Evolutionary conservation across 2,888 invertebrate genomes (phyloP), one percentile per base, ranked within the genome.

Genomic region (Tetramorium bicarinatum): DNA sequence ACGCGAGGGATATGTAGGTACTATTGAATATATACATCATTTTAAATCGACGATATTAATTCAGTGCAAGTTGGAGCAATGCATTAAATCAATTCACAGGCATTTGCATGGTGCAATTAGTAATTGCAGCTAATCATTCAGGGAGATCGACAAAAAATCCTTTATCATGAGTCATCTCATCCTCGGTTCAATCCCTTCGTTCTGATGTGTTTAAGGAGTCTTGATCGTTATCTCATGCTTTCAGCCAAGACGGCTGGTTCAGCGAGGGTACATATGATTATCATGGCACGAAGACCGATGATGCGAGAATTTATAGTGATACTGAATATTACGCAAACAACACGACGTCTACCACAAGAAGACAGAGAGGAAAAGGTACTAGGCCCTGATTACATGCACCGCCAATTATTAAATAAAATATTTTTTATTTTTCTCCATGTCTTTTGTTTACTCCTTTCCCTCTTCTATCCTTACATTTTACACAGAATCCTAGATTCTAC

Each of bases 241-340:
- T 89, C 94, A 96, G 96, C 91, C 96, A 96, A 94, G 96, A 96
- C 84, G 95, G 95, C 79, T 96, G 96, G 96, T 95, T 95, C 92
- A 96, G 95, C 91, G 96, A 96, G 91, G 95, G 95, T 81, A 67
- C 66, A 47, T 95, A 95, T 87, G 95, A 95, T 86, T 95, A 95
- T 91, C 95, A 95, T 81, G 90, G 91, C 80, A 92, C 93, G 75
- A 92, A 95, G 94, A 95, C 92, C 95, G 95, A 92, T 95, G 95
- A 91, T 93, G 94, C 91, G 69, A 93, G 92, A 94, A 95, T 91
- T 94, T 95, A 93, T 93, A 95, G 93, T 89, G 95, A 95, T 85
- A 93, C 95, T 18, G 95, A 95, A 84, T 95, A 95, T 89, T 95
- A 95, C 88, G 94, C 94, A 34, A 93, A 94, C 85, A 94, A 93